These are phyloP conservation scores for Sminthopsis crassicaudata DNA, from an alignment of 2,113 vertebrate genomes.

Conservation along the genomic window DNA sequence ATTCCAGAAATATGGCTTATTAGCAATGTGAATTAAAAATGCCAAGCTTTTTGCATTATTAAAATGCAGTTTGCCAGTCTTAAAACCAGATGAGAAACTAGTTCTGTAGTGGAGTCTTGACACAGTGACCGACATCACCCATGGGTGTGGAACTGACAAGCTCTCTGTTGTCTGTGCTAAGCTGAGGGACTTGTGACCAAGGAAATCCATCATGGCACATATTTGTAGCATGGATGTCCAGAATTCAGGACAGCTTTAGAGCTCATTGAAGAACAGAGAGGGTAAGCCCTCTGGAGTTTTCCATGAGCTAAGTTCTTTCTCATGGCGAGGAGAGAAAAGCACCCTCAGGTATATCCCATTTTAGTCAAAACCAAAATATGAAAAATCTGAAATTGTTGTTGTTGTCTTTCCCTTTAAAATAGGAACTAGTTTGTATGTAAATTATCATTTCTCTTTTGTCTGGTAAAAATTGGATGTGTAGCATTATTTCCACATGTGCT, in stretches of 20 bases:
- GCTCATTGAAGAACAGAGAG: neutral
- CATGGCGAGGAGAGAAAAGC: slow-evolving; percentile 7
- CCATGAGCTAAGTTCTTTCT: neutral
- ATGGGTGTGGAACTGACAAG: neutral
- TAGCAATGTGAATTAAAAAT: neutral
- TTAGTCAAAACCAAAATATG: slow-evolving; percentile 54
- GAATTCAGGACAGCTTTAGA: slow-evolving; percentile 4
- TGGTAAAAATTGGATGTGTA: slow-evolving; percentile 36
- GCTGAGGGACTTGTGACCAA: neutral
- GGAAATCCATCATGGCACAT: neutral
- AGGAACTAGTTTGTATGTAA: slow-evolving; percentile 34
- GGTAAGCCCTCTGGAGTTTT: neutral
- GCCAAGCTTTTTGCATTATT: neutral
- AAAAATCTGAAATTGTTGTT: slow-evolving; percentile 39
- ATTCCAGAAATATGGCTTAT: neutral
- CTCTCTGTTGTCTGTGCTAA: neutral
- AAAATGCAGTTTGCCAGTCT: neutral
- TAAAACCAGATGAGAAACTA: neutral
- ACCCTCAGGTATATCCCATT: slow-evolving; percentile 60
- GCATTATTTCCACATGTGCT: neutral
- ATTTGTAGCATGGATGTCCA: slow-evolving; percentile 27
- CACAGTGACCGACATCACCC: neutral
- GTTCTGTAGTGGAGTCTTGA: neutral
- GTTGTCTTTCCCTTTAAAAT: slow-evolving; percentile 42
- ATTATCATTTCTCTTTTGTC: slow-evolving; percentile 31